phyloP scores from a whole-genome alignment of 2,888 invertebrate genomes.

The Leptura quadrifasciata region DNA sequence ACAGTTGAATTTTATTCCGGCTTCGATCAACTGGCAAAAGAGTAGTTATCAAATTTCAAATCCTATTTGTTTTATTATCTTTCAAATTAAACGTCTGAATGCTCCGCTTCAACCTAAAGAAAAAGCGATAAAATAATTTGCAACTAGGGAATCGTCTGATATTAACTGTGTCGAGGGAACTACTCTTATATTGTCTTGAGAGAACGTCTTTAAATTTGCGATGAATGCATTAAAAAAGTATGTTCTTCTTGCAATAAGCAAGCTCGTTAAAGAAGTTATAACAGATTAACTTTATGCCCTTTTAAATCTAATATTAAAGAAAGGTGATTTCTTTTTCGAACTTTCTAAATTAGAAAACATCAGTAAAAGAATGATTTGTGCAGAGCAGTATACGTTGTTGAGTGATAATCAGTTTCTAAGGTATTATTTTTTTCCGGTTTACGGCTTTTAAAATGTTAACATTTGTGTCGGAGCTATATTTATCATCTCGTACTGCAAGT shows the following conservation, averaged over 20 bases:
- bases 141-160: not conserved
- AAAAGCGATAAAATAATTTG: not conserved
- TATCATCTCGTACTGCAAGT: too few relatives aligned
- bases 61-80: too few relatives aligned
- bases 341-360: constrained; percentile 1
- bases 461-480: too few relatives aligned
- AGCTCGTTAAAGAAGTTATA: constrained; percentile 4
- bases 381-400: not conserved
- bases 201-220: not conserved
- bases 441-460: too few relatives aligned
- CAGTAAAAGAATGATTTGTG: not conserved
- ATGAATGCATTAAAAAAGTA: not conserved
- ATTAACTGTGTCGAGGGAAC: not conserved
- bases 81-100: too few relatives aligned
- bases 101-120: too few relatives aligned
- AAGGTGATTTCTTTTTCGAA: not conserved
- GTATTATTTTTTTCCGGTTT: too few relatives aligned
- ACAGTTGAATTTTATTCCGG: too few relatives aligned
- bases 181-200: not conserved
- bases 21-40: too few relatives aligned
- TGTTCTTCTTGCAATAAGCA: not conserved
- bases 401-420: too few relatives aligned
- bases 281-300: constrained; percentile 4
- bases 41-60: too few relatives aligned
- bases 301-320: not conserved